Evolutionary conservation across 2,888 invertebrate species (phyloP), one percentile per base, ranked within the genome.

Genomic region (Ligdia adustata): DNA sequence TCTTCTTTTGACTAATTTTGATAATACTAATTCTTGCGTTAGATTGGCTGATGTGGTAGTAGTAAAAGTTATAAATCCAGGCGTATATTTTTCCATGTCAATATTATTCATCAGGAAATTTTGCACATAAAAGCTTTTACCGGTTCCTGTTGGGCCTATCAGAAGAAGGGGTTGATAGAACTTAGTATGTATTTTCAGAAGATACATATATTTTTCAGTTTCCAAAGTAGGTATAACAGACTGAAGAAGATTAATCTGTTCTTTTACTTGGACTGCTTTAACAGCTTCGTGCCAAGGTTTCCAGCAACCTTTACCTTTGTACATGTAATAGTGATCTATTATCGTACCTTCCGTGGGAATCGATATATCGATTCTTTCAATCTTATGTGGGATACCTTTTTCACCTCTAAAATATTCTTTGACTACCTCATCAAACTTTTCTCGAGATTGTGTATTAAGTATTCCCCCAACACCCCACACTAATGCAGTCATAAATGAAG

Each of bases 391-490:
- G 39, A 87, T 69, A 14, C 83, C 83, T 15, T 77, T 73, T 46
- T 91, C 90, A 9, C 89, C 87, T 63, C 77, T 81, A 51, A 90
- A 87, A 57, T 90, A 81, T 52, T 88, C 90, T 70, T 91, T 91
- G 3, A 93, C 84, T 66, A 92, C 92, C 6, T 90, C 91, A 71
- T 96, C 94, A 62, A 92, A 95, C 60, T 90, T 92, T 52, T 89
- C 91, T 9, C 96, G 91, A 0, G 97, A 96, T 31, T 93, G 91
- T 0, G 89, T 82, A 72, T 97, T 94, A 18, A 97, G 81, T 43
- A 95, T 93, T 1, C 97, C 97, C 1, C 94, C 98, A 12, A 97
- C 82, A 0, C 97, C 96, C 98, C 98, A 98, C 2, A 95, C 91
- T 32, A 96, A 80, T 0, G 95, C 91, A 68, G 93, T 93, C 66